A percentile compares a stretch with the other conserved stretches of the same genome.
Evolutionary conservation across 1,140 invertebrate species (phyloP).

Genomic region (Zophobas morio): DNA sequence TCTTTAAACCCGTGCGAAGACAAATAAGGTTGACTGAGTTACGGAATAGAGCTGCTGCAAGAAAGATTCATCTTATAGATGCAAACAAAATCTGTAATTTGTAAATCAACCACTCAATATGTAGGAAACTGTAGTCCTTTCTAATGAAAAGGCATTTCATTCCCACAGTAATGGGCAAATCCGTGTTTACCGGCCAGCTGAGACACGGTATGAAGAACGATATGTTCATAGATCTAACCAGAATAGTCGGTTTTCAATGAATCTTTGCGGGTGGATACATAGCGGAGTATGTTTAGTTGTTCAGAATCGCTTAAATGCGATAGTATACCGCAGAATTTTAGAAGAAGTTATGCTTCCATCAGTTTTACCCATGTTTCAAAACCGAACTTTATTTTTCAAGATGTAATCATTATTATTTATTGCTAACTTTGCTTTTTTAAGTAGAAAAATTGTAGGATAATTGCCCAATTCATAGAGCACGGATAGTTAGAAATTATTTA

Average conservation of each 20-base stretch:
- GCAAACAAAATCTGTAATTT: slow-evolving; percentile 11
- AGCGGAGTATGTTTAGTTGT: neutral
- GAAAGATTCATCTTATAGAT: neutral
- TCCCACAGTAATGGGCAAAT: neutral
- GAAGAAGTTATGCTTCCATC: too few relatives aligned
- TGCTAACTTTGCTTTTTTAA: too few relatives aligned
- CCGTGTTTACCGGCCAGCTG: neutral
- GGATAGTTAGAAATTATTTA: neutral
- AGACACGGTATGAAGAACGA: neutral
- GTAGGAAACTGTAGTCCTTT: slow-evolving; percentile 5
- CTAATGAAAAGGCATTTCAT: slow-evolving; percentile 6
- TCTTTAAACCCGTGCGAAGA: neutral
- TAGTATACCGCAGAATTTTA: too few relatives aligned
- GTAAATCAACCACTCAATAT: neutral
- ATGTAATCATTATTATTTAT: too few relatives aligned
- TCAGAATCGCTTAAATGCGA: too few relatives aligned
- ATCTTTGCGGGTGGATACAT: neutral
- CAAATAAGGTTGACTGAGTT: neutral
- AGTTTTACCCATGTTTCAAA: too few relatives aligned
- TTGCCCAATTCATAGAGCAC: neutral
- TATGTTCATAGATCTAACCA: neutral
- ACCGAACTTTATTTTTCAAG: too few relatives aligned
- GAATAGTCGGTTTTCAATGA: neutral
- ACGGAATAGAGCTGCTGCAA: neutral
- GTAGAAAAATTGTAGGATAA: too few relatives aligned